phyloP scores from a whole-genome alignment of 2,888 invertebrate species.

The Aradus depressus region DNA sequence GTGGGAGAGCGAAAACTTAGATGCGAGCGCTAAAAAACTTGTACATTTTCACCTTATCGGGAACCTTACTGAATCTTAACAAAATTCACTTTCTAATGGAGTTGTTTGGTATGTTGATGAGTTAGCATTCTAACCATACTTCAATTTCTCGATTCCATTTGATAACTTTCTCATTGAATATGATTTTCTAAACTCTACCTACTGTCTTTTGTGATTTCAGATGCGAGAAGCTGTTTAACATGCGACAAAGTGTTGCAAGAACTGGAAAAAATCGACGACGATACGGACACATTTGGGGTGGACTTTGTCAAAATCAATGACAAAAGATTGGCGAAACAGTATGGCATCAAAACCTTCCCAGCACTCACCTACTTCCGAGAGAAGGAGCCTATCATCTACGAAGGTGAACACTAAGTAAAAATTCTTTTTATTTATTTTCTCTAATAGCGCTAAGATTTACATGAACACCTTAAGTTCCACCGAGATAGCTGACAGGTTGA shows the following conservation, averaged over 20 bases:
- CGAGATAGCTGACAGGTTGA: too few species aligned
- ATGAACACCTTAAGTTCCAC: too few species aligned
- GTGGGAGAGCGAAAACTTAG: too few species aligned
- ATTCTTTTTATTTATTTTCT: background rate
- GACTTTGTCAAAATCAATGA: constrained; percentile 94
- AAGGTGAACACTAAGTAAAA: constrained; percentile 47
- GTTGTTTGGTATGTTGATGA: too few species aligned
- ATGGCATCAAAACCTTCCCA: constrained; percentile 91
- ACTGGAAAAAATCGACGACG: constrained; percentile 89
- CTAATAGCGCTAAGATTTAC: too few species aligned
- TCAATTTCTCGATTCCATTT: background rate
- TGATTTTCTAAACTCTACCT: too few species aligned
- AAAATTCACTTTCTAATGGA: too few species aligned
- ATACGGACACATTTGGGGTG: constrained; percentile 87
- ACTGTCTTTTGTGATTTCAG: constrained; percentile 42
- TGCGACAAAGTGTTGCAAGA: constrained; percentile 85
- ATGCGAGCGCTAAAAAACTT: too few species aligned
- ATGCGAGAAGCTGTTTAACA: constrained; percentile 82
- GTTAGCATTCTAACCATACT: too few species aligned
- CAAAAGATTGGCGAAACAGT: constrained; percentile 89
- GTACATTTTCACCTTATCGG: too few species aligned
- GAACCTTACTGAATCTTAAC: too few species aligned
- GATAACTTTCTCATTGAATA: constrained; percentile 4
- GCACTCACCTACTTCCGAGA: constrained; percentile 94
- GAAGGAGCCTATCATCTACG: constrained; percentile 91